A percentile compares a stretch with the other conserved stretches of the same genome.
Conservation (phyloP, 2,797 vertebrate species). For the Manis crassicaudata region DNA sequence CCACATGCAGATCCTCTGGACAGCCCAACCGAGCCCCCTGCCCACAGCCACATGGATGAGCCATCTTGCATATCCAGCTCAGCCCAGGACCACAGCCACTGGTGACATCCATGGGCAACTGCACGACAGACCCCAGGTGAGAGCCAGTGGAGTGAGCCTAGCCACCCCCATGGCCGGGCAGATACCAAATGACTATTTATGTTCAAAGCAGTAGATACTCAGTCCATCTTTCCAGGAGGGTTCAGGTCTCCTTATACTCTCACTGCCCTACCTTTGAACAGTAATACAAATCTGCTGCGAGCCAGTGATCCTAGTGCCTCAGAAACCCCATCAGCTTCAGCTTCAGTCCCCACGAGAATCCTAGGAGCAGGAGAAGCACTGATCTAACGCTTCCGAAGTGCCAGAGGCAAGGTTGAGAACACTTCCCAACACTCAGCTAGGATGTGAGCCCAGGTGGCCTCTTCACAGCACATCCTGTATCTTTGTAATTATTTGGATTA, state of each 20-base stretch:
- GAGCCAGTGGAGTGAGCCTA: not conserved
- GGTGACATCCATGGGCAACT: not conserved
- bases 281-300: accelerated
- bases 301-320: not conserved
- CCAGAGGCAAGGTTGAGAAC: not conserved
- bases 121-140: not conserved
- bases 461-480: no score
- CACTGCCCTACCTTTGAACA: not conserved
- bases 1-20: not conserved
- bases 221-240: not conserved
- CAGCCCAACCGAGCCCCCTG: not conserved
- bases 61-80: not conserved
- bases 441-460: not conserved
- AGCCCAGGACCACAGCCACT: not conserved
- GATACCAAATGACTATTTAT: not conserved
- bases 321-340: not conserved
- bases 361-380: not conserved
- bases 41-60: not conserved
- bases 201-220: not conserved
- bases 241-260: not conserved
- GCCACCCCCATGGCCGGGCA: not conserved
- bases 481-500: not conserved
- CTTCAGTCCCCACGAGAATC: not conserved
- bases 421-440: not conserved
- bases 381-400: not conserved